These are phyloP conservation scores for Orchestia grillus DNA, from an alignment of 1,140 invertebrate genomes.

Conservation along the genomic window DNA sequence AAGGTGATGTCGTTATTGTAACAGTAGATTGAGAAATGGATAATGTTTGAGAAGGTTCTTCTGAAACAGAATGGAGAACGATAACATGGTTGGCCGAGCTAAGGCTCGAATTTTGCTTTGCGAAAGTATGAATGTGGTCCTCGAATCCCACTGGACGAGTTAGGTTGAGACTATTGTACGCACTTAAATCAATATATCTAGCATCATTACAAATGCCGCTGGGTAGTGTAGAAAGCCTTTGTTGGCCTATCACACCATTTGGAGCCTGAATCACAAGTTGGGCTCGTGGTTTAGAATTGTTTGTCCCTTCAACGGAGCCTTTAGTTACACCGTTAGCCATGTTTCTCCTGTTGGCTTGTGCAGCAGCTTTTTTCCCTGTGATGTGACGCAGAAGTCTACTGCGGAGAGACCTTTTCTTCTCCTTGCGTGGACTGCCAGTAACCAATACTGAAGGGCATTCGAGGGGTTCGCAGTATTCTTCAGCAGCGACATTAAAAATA, in stretches of 20 bases:
- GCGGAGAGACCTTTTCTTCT: constrained; percentile 47
- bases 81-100: background rate
- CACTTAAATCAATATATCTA: constrained; percentile 36
- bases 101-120: background rate
- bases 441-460: constrained; percentile 51
- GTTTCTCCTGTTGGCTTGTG: background rate
- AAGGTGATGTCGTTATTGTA: constrained; percentile 3
- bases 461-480: constrained; percentile 13
- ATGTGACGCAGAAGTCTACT: constrained; percentile 45
- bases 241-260: background rate
- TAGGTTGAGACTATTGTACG: constrained; percentile 20
- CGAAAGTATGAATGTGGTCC: background rate
- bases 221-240: background rate
- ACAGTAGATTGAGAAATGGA: background rate
- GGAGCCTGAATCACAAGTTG: constrained; percentile 26
- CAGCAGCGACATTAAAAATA: constrained; percentile 44
- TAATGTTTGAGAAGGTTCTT: constrained; percentile 3
- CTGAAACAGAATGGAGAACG: constrained; percentile 24
- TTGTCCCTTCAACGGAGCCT: background rate
- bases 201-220: constrained; percentile 32
- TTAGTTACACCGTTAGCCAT: background rate
- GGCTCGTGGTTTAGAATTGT: background rate
- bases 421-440: constrained; percentile 46
- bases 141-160: background rate
- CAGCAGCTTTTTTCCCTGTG: constrained; percentile 38